Base-by-base conservation (phyloP, 2,113 vertebrate species). In the Caranx ignobilis region DNA sequence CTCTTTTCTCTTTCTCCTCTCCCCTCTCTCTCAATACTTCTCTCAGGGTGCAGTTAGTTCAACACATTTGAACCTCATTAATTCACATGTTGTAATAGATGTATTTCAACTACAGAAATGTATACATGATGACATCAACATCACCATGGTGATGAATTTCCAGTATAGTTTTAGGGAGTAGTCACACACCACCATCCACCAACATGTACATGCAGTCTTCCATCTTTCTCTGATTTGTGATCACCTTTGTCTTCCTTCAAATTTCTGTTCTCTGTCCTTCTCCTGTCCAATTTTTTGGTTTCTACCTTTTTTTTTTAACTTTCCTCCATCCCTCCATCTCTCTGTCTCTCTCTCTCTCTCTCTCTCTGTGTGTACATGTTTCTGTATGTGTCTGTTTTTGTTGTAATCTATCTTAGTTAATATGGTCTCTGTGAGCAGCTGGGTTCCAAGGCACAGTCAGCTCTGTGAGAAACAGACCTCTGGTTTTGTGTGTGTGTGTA, bases 361-460 rank as follows among this genome's bases (percentile, higher is more conserved):
- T 47, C 37, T 55, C 76, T 66, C 57, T 91, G 71, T 63, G 55
- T 91, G 37, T 71, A 54, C 56, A n/a, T 65, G 62, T 74, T 35
- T 66, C 57, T 69, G 13, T 71, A 11, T 66, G 41, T 57, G 31
- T 47, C 37, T 59, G 74, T 66, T 55, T 91, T 75, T 62, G 83
- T 86, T 75, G 92, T 92, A 92, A 94, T 95, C 94, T 94, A 90
- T 95, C 94, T 95, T 94, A 91, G 94, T 94, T 95, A 92, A 93
- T 94, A 94, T 94, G 90, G 89, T 87, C 92, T 89, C 87, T 87
- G 91, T 76, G 82, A 94, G 94, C 95, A 95, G 94, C 95, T 94
- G 95, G 94, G 93, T 91, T 87, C 89, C 86, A 21, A 85, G 88
- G 93, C 91, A 82, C 91, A 91, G 93, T 91, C 90, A 87, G 87